Base-by-base conservation (phyloP, 2,113 vertebrate genomes). In the Rhynchopsitta pachyrhyncha region DNA sequence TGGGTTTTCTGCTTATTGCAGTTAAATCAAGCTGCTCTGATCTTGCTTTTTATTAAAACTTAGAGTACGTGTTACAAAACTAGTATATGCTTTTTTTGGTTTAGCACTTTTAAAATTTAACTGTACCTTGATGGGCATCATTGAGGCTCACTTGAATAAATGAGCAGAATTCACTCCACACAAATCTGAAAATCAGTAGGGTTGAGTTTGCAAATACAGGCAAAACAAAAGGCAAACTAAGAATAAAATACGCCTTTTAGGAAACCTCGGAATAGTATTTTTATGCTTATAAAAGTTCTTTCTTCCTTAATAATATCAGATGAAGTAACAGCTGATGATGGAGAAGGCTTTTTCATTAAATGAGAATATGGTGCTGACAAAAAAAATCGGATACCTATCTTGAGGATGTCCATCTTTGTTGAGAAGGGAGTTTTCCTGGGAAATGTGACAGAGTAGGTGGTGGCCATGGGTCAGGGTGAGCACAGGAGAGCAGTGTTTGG, bases 391-490 rank as follows among this genome's bases (percentile, higher is more conserved):
- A 9, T 39, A 3, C 1, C 2, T 49, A 13, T 59, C 15, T 63
- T 15, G 33, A 77, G 46, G 29, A 55, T 11, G 12, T 9, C 42
- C 4, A 8, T 6, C 20, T 62, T 64, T 24, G 13, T 71, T 75
- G 60, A 46, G 19, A 47, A 50, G 29, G 24, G 14, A 33, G 2
- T 6, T 39, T 70, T 23, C 18, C 29, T 67, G 29, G 23, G 53
- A 29, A 42, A 29, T 14, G 5, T 42, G 44, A 11, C 25, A 33
- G 22, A 70, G 33, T 31, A 66, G 41, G 4, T 17, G 27, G 11
- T 71, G 22, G 29, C n/a, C 3, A 1, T 2, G 19, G 13, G 8
- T 69, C 3, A 20, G 3, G 14, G 33, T 0, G 1, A 60, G 27
- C 2, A 1, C 17, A 33, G 41, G 31, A 33, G 17, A 59, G n/a